Evolutionary conservation across 2,113 vertebrate species (phyloP).

Genomic region (Pipa parva): DNA sequence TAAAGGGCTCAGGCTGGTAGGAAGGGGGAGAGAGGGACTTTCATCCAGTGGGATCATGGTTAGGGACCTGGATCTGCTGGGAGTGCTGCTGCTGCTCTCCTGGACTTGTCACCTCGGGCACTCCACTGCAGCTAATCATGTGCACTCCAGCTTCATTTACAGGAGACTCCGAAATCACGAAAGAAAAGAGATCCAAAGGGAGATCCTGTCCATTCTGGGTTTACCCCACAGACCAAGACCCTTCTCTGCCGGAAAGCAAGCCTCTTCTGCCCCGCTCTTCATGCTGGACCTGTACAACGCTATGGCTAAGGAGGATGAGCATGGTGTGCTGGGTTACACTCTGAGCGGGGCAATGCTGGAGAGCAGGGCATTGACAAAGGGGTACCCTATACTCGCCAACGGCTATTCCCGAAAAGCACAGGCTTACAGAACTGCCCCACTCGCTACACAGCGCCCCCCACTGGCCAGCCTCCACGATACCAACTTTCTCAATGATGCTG

Average conservation of each 20-base stretch:
- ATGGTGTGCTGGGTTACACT: slow-evolving; percentile 65
- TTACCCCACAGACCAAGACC: slow-evolving; percentile 94
- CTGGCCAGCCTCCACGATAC: slow-evolving; percentile 84
- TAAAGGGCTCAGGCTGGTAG: slow-evolving; percentile 47
- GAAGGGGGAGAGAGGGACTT: slow-evolving; percentile 45
- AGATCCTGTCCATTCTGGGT: slow-evolving; percentile 97
- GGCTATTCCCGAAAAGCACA: slow-evolving; percentile 79
- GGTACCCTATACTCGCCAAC: slow-evolving; percentile 73
- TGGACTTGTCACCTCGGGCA: slow-evolving; percentile 85
- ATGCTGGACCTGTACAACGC: slow-evolving; percentile 99
- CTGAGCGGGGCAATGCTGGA: slow-evolving; percentile 69
- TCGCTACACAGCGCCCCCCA: slow-evolving; percentile 78
- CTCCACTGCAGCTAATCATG: slow-evolving; percentile 87
- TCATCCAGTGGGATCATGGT: slow-evolving; percentile 68
- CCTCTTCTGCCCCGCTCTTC: slow-evolving; percentile 94
- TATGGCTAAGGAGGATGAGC: slow-evolving; percentile 88
- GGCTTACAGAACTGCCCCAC: slow-evolving; percentile 65
- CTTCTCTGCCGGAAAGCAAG: slow-evolving; percentile 92
- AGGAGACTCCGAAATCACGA: slow-evolving; percentile 95
- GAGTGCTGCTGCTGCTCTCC: slow-evolving; percentile 70
- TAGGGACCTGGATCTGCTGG: slow-evolving; percentile 66
- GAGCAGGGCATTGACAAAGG: slow-evolving; percentile 70
- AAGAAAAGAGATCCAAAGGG: slow-evolving; percentile 94
- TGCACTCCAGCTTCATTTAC: slow-evolving; percentile 99
- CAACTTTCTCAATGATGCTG: slow-evolving; percentile 95